These are phyloP conservation scores for Azorinus chamasolen DNA, from an alignment of 2,888 invertebrate species.

Conservation along the genomic window DNA sequence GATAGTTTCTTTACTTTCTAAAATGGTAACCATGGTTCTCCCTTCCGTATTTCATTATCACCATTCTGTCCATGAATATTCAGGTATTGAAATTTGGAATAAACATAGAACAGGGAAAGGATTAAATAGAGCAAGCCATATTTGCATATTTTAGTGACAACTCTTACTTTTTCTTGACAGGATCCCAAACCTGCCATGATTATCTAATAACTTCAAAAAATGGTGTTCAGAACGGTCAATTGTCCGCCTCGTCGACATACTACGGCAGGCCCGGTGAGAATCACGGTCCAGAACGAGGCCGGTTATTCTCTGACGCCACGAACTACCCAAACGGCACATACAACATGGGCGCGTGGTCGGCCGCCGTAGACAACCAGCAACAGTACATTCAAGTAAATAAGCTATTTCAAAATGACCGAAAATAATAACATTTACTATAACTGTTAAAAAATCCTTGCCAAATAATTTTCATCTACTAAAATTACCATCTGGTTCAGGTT, in stretches of 20 bases:
- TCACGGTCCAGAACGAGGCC: conserved; percentile 61
- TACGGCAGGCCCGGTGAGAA: conserved; percentile 48
- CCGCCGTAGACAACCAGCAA: conserved; percentile 58
- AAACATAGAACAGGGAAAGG: no score
- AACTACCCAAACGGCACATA: conserved; percentile 57
- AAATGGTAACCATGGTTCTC: no score
- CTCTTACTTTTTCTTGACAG: conserved; percentile 35
- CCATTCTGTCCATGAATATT: no score
- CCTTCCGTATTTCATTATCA: no score
- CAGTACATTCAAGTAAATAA: conserved; percentile 71
- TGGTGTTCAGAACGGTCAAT: conserved; percentile 58
- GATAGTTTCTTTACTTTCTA: no score
- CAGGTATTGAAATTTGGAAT: no score
- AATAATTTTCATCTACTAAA: no score
- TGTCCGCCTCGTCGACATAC: conserved; percentile 63
- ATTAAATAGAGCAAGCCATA: no score
- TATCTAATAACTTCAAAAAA: conserved; percentile 65
- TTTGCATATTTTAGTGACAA: no score
- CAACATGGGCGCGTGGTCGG: conserved; percentile 65
- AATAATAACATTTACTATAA: no score
- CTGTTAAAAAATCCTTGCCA: no score
- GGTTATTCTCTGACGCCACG: conserved; percentile 62
- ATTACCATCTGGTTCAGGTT: no score
- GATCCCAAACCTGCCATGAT: conserved; percentile 70
- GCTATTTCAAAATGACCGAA: neutral